Evolutionary conservation across 2,113 vertebrate genomes (phyloP), one percentile per base, ranked within the genome.

Genomic region (Phaethon lepturus): DNA sequence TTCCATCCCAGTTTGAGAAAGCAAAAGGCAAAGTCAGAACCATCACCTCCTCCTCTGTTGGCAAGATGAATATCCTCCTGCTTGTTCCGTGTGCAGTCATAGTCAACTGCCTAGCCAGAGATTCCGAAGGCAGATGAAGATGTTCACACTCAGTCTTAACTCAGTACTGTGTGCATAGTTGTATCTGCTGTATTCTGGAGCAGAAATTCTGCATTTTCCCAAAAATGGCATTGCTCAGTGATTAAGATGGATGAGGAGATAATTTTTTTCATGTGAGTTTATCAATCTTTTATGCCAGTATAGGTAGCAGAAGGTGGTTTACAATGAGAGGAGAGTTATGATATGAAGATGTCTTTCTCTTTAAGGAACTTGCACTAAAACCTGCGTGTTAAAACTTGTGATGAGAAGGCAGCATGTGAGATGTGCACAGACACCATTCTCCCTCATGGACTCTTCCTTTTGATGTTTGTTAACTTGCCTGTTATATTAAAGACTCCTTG

Each of bases 361-460:
- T 84, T 53, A 87, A 95, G 22, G 28, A 94, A 73, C 20, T 77
- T 67, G 2, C 14, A n/a, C 2, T 44, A 74, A 76, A 91, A 55
- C 2, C 3, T 35, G 33, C 2, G 0, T 2, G 6, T 22, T 72
- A 60, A 90, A 82, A 82, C 2, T 12, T 13, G 3, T 83, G 9
- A 76, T 76, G 26, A 76, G 8, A 60, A 86, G 29, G 11, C 1
- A 5, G 12, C 23, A 40, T 45, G 18, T 53, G 38, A 62, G 16
- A 24, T 66, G 58, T 7, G 2, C 40, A 10, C 17, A 84, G 22
- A 59, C 28, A 85, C 5, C 10, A 29, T 80, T 58, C 12, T 87
- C 11, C 11, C 10, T 74, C 17, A 10, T 23, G 5, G 19, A n/a
- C 10, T 87, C 33, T 74, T 83, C 73, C 26, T 88, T 76, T 60